phyloP scores from a whole-genome alignment of 1,140 invertebrate genomes.

The Magallana ariakensis region DNA sequence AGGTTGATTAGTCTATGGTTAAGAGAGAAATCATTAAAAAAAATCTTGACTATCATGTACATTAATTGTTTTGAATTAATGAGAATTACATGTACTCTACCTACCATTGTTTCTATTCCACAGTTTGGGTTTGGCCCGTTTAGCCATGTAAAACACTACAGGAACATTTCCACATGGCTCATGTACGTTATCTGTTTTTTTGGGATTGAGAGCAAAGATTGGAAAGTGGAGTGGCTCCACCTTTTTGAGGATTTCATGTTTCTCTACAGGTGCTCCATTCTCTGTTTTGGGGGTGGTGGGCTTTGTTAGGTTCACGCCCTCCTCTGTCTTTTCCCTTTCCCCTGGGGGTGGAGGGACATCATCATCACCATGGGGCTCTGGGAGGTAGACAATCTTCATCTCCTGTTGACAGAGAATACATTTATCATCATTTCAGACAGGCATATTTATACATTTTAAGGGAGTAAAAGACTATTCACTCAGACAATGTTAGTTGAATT shows the following conservation, averaged over 20 bases:
- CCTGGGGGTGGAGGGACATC: conserved; percentile 61
- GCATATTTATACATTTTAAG: no score
- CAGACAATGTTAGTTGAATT: no score
- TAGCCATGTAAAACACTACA: conserved; percentile 72
- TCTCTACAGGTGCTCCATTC: conserved; percentile 40
- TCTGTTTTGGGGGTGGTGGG: conserved; percentile 54
- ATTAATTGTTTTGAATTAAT: no score
- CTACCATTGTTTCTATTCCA: conserved; percentile 73
- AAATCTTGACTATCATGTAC: no score
- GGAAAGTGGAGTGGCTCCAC: conserved; percentile 71
- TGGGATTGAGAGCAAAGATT: conserved; percentile 69
- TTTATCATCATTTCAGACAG: not conserved
- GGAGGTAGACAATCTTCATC: conserved; percentile 67
- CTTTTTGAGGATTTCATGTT: conserved; percentile 64
- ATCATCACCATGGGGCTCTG: conserved; percentile 70
- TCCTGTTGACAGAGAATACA: conserved; percentile 59
- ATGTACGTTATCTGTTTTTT: conserved; percentile 63
- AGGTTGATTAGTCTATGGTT: no score
- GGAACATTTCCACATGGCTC: conserved; percentile 72
- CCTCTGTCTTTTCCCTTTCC: conserved; percentile 66
- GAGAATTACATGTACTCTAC: no score
- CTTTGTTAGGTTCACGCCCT: conserved; percentile 66
- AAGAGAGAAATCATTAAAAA: no score
- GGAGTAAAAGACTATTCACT: no score
- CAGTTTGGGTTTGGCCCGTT: conserved; percentile 62